Percentiles rank a stretch among this genome's conserved stretches.
phyloP scores from a whole-genome alignment of 2,888 invertebrate genomes.

The Drosophila prostipennis region DNA sequence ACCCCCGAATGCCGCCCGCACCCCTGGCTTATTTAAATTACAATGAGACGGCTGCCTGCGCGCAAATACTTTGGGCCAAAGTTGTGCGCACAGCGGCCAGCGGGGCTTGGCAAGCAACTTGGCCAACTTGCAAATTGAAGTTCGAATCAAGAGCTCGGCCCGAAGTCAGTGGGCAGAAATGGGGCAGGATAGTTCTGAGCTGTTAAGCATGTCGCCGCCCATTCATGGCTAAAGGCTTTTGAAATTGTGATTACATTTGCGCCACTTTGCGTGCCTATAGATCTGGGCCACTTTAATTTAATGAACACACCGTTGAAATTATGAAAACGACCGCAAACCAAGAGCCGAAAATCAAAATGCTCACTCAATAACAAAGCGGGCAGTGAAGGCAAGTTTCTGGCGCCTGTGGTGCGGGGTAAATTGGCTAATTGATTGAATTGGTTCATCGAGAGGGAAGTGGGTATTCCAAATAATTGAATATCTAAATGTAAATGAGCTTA shows the following conservation, averaged over 20 bases:
- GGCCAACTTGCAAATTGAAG: slow-evolving; percentile 79
- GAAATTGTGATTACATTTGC: slow-evolving; percentile 56
- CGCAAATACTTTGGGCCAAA: slow-evolving; percentile 46
- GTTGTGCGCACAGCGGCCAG: slow-evolving; percentile 39
- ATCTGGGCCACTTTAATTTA: slow-evolving; percentile 72
- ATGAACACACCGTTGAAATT: slow-evolving; percentile 58
- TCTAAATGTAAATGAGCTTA: neutral
- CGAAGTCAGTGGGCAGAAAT: slow-evolving; percentile 15
- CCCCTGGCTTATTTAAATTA: slow-evolving; percentile 72
- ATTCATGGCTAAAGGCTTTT: slow-evolving; percentile 48
- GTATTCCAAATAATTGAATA: slow-evolving; percentile 4
- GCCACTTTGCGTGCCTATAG: slow-evolving; percentile 76
- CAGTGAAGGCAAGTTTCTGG: slow-evolving; percentile 7
- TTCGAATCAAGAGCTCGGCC: slow-evolving; percentile 52
- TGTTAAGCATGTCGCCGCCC: slow-evolving; percentile 57
- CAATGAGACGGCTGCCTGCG: slow-evolving; percentile 64
- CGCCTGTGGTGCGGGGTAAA: slow-evolving; percentile 6
- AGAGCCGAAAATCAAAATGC: slow-evolving; percentile 38
- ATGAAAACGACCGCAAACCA: slow-evolving; percentile 47
- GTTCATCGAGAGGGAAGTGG: slow-evolving; percentile 2
- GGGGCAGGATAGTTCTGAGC: slow-evolving; percentile 30
- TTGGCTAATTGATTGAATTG: slow-evolving; percentile 31
- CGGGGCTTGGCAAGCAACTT: slow-evolving; percentile 66
- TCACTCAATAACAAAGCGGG: slow-evolving; percentile 29
- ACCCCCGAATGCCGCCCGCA: slow-evolving; percentile 22